A percentile compares a stretch with the other conserved stretches of the same genome.
Conservation (phyloP, 2,113 vertebrate genomes). For the Antechinus stuartii region DNA sequence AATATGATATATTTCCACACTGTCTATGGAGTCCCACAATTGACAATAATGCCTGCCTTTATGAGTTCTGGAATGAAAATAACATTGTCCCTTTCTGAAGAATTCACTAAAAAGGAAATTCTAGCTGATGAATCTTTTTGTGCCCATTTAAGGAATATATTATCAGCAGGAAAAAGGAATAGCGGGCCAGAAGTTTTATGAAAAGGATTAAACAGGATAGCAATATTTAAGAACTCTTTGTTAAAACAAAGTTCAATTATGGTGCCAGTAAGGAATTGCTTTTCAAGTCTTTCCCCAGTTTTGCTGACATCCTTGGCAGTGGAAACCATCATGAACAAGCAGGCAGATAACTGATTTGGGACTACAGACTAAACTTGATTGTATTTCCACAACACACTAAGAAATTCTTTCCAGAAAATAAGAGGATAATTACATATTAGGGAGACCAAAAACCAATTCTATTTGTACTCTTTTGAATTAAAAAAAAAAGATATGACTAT, state of each 20-base stretch:
- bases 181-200: conserved; percentile 14
- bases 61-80: not conserved
- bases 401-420: not conserved
- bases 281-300: conserved; percentile 43
- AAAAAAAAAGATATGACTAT: not conserved
- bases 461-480: not conserved
- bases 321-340: conserved; percentile 38
- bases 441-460: not conserved
- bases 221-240: conserved; percentile 43
- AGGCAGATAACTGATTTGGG: conserved; percentile 24
- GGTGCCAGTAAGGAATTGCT: conserved; percentile 14
- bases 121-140: conserved; percentile 32
- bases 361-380: conserved; percentile 13
- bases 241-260: conserved; percentile 42
- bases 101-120: not conserved
- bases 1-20: not conserved
- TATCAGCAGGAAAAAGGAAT: conserved; percentile 23
- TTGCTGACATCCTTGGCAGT: conserved; percentile 35
- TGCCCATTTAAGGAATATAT: not conserved
- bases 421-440: not conserved
- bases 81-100: not conserved
- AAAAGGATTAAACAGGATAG: conserved; percentile 13
- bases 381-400: not conserved
- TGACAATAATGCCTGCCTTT: not conserved
- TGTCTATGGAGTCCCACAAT: not conserved